Base-by-base conservation (phyloP, 2,888 invertebrate species). In the Ophioninae sp. region DNA sequence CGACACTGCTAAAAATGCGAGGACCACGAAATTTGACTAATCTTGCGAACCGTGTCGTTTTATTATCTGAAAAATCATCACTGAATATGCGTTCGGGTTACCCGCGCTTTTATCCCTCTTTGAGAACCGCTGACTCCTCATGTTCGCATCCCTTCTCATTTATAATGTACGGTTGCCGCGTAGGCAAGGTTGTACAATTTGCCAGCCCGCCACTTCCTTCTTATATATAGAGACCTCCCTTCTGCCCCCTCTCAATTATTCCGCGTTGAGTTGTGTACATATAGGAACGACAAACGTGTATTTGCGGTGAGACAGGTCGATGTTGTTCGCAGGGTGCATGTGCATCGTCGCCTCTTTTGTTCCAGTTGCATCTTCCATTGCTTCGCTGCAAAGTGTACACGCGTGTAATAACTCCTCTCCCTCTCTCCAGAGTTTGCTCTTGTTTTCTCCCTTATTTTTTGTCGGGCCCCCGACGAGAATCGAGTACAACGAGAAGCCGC, bases 121-220 rank as follows among this genome's bases (percentile, higher is more conserved):
- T 85, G 85, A 64, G 75, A 78, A 83, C 61, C 76, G 44, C 81
- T 79, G 83, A 30, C 20, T 39, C 20, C 75, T 74, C 21, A 75
- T 81, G 62, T 41, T 37, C 37, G 44, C 67, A 21, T n/a, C 21
- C 44, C 56, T 64, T 68, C 79, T 72, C 67, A 79, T 81, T 76
- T 74, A 83, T 79, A 65, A 81, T 67, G 61, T 73, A 79, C 69
- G 41, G 77, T 7, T 83, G 74, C 50, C 67, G 65, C 65, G 69
- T 77, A 69, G 74, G 79, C 57, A 81, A 85, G 80, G 69, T 83
- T 70, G 70, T 76, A 81, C 79, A 86, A 83, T 82, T 85, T 82
- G 85, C 83, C 86, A 80, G 76, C 68, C 70, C 61, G 76, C 67
- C 80, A 80, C 84, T 85, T 80, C 62, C 79, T 62, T 64, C 69